Base-by-base conservation (phyloP, 2,888 invertebrate species). In the Phalangium opilio region DNA sequence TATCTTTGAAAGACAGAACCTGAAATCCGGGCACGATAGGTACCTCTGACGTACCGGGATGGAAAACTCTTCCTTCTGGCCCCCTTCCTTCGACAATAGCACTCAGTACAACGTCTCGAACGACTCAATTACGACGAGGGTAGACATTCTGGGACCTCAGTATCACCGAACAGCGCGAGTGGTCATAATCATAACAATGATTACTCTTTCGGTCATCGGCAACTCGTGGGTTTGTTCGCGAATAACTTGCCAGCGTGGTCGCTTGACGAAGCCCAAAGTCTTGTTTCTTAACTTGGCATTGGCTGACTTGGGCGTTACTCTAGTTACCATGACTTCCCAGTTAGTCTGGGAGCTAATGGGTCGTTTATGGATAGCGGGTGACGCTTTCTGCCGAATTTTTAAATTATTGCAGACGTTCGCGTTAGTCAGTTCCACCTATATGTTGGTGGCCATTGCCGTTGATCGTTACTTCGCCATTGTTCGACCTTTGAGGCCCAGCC, bases 391-490 rank as follows among this genome's bases (percentile, higher is more conserved):
- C 50, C 60, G 61, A 44, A 49, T 63, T 17, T 52, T 66, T 44
- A 66, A 66, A 55, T 63, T 64, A 52, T 48, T 60, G 3, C 64
- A 64, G 54, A 63, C 62, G 33, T 63, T 64, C 44, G 54, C 62
- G 15, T 60, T 66, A 48, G 62, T 62, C 49, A 57, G 62, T 35
- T 65, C 64, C 51, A 63, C 62, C 36, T 63, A 63, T 52, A 63
- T 65, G 62, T 52, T 67, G 33, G 62, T 66, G 3, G 62, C 64
- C 8, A 62, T 67, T 27, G 65, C 65, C 19, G 49, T 65, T 8
- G 67, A 67, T 55, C 55, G 67, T 12, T 64, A 64, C 48, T 63
- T 62, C 50, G 67, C 67, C 32, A 65, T 67, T 20, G 50, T 62
- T 15, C 52, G 61, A n/a, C 67, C 67, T 0, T 59, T 67, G 8